Base-by-base conservation (phyloP, 2,113 vertebrate genomes). In the Phalacrocorax brasilianus region DNA sequence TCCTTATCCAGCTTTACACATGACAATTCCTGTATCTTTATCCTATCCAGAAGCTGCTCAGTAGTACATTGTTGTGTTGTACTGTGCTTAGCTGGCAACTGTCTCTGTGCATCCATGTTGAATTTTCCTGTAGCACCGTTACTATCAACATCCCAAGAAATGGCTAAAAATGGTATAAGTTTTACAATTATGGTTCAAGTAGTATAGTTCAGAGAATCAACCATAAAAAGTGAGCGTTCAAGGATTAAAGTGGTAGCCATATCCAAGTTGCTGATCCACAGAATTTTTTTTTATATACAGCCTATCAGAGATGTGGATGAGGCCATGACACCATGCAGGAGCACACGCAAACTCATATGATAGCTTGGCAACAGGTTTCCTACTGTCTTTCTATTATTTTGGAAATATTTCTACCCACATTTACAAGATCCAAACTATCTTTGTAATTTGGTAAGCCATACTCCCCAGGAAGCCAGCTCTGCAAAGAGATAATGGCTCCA, bases 291-390 rank as follows among this genome's bases (percentile, higher is more conserved):
- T 92, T 55, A 17, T 30, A 4, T 47, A 55, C 14, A 80, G 12
- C 22, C 8, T 50, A 26, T 66, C 15, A 61, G 17, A 76, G 15
- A 77, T 0, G 0, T 23, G 18, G 22, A 23, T 52, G 42, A 44
- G 30, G 30, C 7, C 67, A 18, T 81, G 80, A 67, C 56, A 58
- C 9, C 42, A 62, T 23, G 61, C 19, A 65, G 24, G 9, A 75
- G 8, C 11, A 56, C 12, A 45, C 9, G 14, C 2, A 49, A 71
- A 62, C 27, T 74, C 14, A 12, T 65, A 8, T 10, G 15, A 12
- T 17, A 87, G 16, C 23, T 27, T 59, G 14, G 50, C 18, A 78
- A 20, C 3, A 49, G 3, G 7, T 72, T 42, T 72, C 47, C 33
- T 49, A 6, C 19, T 56, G 27, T 18, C 8, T 33, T 81, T 77